Base-by-base conservation (phyloP, 2,888 invertebrate species). In the Zhuqinia jingwanae region DNA sequence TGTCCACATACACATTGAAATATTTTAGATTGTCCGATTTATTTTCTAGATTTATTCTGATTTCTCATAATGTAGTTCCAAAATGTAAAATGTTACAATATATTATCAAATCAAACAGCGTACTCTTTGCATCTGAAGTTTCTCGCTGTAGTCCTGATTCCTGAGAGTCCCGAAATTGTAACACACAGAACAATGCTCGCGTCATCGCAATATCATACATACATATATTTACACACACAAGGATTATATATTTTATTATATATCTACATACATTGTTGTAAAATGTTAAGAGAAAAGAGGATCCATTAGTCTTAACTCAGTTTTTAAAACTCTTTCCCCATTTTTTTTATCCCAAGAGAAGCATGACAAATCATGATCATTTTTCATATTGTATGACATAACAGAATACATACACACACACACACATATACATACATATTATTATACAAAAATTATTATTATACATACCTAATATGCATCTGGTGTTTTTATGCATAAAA, bases 381-480 rank as follows among this genome's bases (percentile, higher is more conserved):
- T 85, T 85, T 85, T 85, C 85, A 85, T 85, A 85, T 78, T 85
- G 85, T 78, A 60, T 85, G 78, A 79, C 73, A n/a, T n/a, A 81
- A 27, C 22, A 63, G 30, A 42, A n/a, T 15, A 81, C 73, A 60
- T 11, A 65, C 20, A 11, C 56, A 58, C 78, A 85, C 56, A 63
- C 6, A 77, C 25, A n/a, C 47, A 50, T 10, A 73, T n/a, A 50
- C 50, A 73, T 45, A 50, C 47, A 53, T 50, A 50, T 27, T 70
- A n/a, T 27, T 1, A 2, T 50, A 22, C 70, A 70, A 70, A n/a
- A n/a, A n/a, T n/a, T n/a, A n/a, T n/a, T n/a, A n/a, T n/a, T n/a
- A 47, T 10, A 15, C 63, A 63, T 63, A 56, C n/a, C 75, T n/a
- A 30, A 78, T 45, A 45, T 73, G 47, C 78, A 78, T 70, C 70